phyloP scores from a whole-genome alignment of 2,888 invertebrate species.

The Drosophila neotestacea region DNA sequence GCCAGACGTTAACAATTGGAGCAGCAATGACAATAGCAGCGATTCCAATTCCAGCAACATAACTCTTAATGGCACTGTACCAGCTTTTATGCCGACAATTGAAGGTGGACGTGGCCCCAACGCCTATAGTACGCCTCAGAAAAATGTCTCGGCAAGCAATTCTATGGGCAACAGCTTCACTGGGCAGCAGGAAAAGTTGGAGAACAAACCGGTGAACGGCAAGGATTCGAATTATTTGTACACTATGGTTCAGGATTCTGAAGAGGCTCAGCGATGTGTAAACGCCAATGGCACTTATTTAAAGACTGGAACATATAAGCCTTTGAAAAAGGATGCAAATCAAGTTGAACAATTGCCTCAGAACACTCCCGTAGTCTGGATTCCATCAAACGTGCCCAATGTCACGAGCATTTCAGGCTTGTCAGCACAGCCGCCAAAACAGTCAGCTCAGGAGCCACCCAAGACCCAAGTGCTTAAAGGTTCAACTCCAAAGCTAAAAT shows the following conservation, averaged over 20 bases:
- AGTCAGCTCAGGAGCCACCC: slow-evolving; percentile 2
- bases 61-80: slow-evolving; percentile 24
- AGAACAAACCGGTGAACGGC: slow-evolving; percentile 19
- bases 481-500: not conserved
- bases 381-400: not conserved
- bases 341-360: slow-evolving; percentile 12
- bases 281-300: slow-evolving; percentile 83
- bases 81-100: not conserved
- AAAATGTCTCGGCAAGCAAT: not conserved
- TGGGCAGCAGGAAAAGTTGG: slow-evolving; percentile 8
- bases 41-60: slow-evolving; percentile 41
- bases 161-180: not conserved
- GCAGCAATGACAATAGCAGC: slow-evolving; percentile 39
- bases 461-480: not conserved
- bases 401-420: not conserved
- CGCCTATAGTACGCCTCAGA: slow-evolving; percentile 46
- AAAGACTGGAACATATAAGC: slow-evolving; percentile 84
- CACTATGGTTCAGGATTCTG: slow-evolving; percentile 84
- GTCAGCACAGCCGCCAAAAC: not conserved
- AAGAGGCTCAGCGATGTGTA: slow-evolving; percentile 81
- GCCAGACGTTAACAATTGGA: slow-evolving; percentile 43
- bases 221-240: slow-evolving; percentile 80
- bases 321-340: slow-evolving; percentile 75
- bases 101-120: slow-evolving; percentile 5
- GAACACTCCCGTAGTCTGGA: slow-evolving; percentile 5